A percentile compares a stretch with the other conserved stretches of the same genome.
Conservation (phyloP, 1,140 invertebrate species). For the Sitodiplosis mosellana region DNA sequence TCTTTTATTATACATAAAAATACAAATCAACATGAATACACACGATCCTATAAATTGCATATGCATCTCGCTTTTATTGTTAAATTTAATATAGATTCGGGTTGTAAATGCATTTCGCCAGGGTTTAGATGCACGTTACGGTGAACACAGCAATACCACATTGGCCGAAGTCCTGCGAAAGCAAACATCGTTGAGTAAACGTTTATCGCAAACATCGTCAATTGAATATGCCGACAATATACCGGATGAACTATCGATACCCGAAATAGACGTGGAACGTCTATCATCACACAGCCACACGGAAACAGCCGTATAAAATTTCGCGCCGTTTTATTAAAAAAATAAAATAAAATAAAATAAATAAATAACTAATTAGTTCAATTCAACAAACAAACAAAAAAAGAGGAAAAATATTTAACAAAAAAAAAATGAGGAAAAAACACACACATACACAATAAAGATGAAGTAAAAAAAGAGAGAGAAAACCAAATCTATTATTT, state of each 20-base stretch:
- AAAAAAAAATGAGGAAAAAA: constrained; percentile 1
- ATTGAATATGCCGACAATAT: constrained; percentile 80
- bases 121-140: constrained; percentile 82
- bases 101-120: constrained; percentile 99
- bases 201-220: constrained; percentile 76
- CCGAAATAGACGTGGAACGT: constrained; percentile 76
- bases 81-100: constrained; percentile 68
- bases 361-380: background rate
- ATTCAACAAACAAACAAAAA: background rate
- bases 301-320: constrained; percentile 67
- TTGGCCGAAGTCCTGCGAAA: constrained; percentile 78
- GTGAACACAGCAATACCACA: constrained; percentile 70
- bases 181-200: constrained; percentile 75
- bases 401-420: background rate
- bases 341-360: background rate
- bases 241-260: constrained; percentile 68
- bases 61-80: too few species aligned
- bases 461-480: too few species aligned
- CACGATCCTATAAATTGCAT: too few species aligned
- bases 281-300: constrained; percentile 82
- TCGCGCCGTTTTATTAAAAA: background rate
- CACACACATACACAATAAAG: too few species aligned
- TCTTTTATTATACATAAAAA: too few species aligned
- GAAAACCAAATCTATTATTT: too few species aligned
- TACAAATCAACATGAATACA: too few species aligned